These are phyloP conservation scores for Lycaena phlaeas DNA, from an alignment of 2,888 invertebrate genomes.

Conservation along the genomic window DNA sequence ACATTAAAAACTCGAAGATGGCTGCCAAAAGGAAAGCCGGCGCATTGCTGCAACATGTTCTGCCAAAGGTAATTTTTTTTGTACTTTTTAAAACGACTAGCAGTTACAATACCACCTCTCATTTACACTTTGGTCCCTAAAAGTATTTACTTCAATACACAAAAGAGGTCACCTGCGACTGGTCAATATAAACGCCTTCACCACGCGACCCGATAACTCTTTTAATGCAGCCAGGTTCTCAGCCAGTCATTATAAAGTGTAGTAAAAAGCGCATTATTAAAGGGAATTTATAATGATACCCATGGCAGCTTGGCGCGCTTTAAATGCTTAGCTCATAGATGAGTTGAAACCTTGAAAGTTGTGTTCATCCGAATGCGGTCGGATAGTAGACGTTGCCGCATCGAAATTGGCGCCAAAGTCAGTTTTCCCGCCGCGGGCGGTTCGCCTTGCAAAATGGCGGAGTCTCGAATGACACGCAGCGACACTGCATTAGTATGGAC, in stretches of 20 bases:
- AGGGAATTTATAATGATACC: constrained; percentile 57
- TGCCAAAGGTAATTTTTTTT: constrained; percentile 65
- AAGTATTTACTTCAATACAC: not conserved
- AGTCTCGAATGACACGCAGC: constrained; percentile 63
- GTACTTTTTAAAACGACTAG: constrained; percentile 17
- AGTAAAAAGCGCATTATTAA: constrained; percentile 62
- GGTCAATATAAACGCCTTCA: constrained; percentile 16
- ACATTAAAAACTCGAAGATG: constrained; percentile 64
- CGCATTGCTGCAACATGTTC: constrained; percentile 79
- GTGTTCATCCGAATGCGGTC: constrained; percentile 32
- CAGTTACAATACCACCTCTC: not conserved
- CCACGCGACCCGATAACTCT: constrained; percentile 14
- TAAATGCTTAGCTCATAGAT: constrained; percentile 15
- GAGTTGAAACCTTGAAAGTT: constrained; percentile 17
- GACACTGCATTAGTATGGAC: constrained; percentile 39
- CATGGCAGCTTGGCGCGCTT: constrained; percentile 15
- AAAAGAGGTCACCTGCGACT: constrained; percentile 13
- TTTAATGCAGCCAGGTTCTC: constrained; percentile 33
- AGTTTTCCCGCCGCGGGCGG: constrained; percentile 65
- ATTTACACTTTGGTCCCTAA: not conserved
- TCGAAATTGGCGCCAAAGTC: constrained; percentile 69
- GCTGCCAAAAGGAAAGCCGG: constrained; percentile 84
- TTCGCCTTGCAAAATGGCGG: constrained; percentile 69
- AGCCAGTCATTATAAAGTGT: constrained; percentile 40
- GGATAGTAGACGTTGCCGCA: constrained; percentile 38